Base-by-base conservation (phyloP, 2,888 invertebrate species). In the Piscicola geometra region DNA sequence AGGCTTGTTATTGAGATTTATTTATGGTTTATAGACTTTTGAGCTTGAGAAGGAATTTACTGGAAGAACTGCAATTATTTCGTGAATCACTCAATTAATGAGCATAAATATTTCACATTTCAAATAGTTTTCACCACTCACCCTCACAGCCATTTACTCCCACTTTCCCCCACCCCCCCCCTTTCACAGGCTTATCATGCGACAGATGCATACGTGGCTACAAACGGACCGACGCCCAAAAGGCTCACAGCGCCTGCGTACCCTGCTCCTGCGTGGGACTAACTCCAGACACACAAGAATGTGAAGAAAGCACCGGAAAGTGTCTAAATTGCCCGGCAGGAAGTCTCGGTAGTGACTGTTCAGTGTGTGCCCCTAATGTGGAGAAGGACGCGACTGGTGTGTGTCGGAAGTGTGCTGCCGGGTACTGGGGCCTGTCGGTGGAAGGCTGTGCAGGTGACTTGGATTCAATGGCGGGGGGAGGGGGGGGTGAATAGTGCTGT, bases 241-340 rank as follows among this genome's bases (percentile, higher is more conserved):
- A 74, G 28, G 52, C 78, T 1, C 69, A 76, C 2, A 78, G 76
- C 60, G 21, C 52, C 0, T 82, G 82, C 74, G 66, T 73, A 1
- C 56, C 79, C 1, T 82, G 82, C 76, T 56, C 79, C 72, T 82
- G 82, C 69, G 78, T 47, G 33, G 64, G 69, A 0, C 76, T 79
- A 12, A 77, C 77, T 0, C 77, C 75, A 2, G 79, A 79, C 1
- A 47, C 47, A n/a, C 79, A 79, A 0, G 50, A 77, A 12, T 82
- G 82, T 72, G 77, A 81, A 28, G 70, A 77, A 68, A 28, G 50
- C 21, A 77, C 76, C 0, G 80, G 80, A 12, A 52, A 66, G n/a
- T 82, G 82, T 76, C 79, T 80, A 32, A 81, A 82, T 79, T 82
- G 82, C 69, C 76, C 80, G 15, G 79, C 80, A 60, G 82, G 82